Percentiles rank a stretch among this genome's conserved stretches.
Evolutionary conservation across 2,113 vertebrate species (phyloP).

Genomic region (Ageneiosus marmoratus): DNA sequence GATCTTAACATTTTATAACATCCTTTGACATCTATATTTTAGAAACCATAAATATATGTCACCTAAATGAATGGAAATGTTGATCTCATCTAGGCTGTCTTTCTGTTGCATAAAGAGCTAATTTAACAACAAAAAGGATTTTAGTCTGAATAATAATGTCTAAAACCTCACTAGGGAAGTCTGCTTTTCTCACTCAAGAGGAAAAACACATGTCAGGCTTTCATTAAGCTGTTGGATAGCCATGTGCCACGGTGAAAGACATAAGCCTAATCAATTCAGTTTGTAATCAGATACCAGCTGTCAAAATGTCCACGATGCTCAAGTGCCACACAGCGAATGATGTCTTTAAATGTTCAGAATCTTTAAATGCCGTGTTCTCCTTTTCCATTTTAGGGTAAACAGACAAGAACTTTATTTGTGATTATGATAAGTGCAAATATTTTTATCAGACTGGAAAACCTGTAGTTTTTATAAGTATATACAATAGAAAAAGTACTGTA

Average conservation of each 20-base stretch:
- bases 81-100: neutral
- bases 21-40: neutral
- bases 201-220: neutral
- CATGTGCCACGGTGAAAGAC: neutral
- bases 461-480: neutral
- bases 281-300: neutral
- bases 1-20: neutral
- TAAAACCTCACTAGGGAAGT: neutral
- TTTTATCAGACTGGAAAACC: neutral
- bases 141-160: neutral
- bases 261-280: neutral
- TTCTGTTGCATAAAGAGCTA: neutral
- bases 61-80: neutral
- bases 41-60: neutral
- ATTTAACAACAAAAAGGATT: neutral
- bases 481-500: neutral
- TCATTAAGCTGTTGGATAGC: neutral
- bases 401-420: neutral
- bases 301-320: neutral
- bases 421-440: neutral
- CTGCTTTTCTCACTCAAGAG: neutral
- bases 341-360: neutral
- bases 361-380: neutral
- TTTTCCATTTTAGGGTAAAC: neutral
- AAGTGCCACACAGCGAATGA: neutral